Percentiles rank a stretch among this genome's conserved stretches.
Conservation (phyloP, 1,140 invertebrate species). For the Monomorium pharaonis region DNA sequence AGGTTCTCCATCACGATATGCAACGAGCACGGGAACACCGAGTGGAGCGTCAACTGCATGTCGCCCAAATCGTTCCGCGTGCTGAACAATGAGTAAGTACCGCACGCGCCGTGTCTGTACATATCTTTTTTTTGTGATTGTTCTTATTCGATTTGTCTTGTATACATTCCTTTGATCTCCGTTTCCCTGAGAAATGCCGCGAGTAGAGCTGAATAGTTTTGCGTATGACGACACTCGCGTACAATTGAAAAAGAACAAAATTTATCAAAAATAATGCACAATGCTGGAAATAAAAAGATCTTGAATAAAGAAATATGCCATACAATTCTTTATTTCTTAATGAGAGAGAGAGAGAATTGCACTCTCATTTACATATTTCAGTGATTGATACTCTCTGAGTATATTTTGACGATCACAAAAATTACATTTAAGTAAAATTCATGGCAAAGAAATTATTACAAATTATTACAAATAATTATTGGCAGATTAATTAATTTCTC, state of each 20-base stretch:
- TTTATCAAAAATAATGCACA: neutral
- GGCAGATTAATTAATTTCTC: slow-evolving; percentile 33
- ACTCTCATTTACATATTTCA: neutral
- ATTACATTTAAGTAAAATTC: neutral
- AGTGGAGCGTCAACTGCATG: slow-evolving; percentile 98
- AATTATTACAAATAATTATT: slow-evolving; percentile 26
- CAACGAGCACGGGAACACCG: slow-evolving; percentile 98
- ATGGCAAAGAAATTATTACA: neutral
- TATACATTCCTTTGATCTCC: slow-evolving; percentile 18
- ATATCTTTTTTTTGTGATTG: slow-evolving; percentile 38
- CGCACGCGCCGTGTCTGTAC: slow-evolving; percentile 35
- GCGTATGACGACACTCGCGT: neutral
- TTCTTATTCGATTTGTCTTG: slow-evolving; percentile 35
- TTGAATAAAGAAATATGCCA: neutral
- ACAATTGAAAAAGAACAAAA: neutral
- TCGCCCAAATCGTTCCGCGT: slow-evolving; percentile 93
- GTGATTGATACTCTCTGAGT: too few relatives aligned
- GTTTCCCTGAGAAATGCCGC: neutral
- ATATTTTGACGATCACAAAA: slow-evolving; percentile 7
- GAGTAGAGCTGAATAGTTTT: slow-evolving; percentile 30
- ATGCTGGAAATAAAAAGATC: neutral
- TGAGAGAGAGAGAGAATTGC: neutral
- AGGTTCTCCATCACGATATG: slow-evolving; percentile 98
- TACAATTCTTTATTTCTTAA: neutral
- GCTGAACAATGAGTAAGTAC: slow-evolving; percentile 91